A percentile compares a stretch with the other conserved stretches of the same genome.
phyloP scores from a whole-genome alignment of 2,113 vertebrate species.

The Muntiacus muntjak region DNA sequence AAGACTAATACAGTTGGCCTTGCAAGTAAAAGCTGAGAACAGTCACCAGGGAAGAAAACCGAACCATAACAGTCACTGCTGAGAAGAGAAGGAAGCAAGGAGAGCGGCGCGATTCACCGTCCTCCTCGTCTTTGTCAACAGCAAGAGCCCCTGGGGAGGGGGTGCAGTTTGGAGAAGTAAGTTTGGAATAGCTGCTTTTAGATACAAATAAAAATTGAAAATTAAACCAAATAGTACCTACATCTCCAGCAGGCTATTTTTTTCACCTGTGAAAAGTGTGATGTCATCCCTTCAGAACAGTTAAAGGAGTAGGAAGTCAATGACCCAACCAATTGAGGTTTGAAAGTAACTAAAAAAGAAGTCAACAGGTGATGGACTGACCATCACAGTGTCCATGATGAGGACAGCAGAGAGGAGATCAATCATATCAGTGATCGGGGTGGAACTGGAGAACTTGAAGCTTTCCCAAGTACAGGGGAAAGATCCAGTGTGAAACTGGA shows the following conservation, averaged over 20 bases:
- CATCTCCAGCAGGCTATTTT: not conserved
- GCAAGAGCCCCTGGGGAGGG: not conserved
- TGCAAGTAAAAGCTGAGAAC: not conserved
- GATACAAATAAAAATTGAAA: not conserved
- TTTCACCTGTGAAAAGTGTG: not conserved
- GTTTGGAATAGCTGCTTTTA: not conserved
- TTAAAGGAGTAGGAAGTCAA: not conserved
- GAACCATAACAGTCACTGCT: not conserved
- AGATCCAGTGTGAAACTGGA: not conserved
- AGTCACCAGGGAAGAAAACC: not conserved
- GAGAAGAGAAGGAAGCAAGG: not conserved
- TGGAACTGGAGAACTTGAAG: not conserved
- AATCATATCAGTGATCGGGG: not conserved
- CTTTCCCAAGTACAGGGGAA: not conserved
- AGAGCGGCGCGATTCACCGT: not conserved
- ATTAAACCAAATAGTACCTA: not conserved
- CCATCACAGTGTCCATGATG: not conserved
- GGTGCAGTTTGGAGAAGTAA: not conserved
- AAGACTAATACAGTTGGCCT: not conserved
- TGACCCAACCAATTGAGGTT: not conserved
- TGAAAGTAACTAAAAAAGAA: not conserved
- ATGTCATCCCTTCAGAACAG: not conserved
- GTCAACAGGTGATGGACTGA: not conserved
- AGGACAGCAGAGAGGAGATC: not conserved
- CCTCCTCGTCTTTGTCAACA: not conserved